Evolutionary conservation across 2,888 invertebrate genomes (phyloP).

Genomic region (Eumerus sabulonum): DNA sequence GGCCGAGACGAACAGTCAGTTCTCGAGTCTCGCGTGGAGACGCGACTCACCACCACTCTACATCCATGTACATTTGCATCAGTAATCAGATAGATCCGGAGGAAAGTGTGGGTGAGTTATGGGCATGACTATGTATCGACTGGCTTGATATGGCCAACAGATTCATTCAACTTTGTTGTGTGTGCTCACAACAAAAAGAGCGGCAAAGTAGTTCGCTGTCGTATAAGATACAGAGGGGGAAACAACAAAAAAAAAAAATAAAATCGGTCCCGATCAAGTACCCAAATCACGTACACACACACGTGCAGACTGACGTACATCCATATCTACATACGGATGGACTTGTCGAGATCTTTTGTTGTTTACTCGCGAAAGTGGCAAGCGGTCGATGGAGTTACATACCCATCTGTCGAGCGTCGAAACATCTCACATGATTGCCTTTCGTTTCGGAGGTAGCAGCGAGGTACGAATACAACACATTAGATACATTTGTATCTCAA

Average conservation of each 20-base stretch:
- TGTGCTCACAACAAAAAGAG: no score
- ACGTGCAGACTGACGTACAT: constrained; percentile 6
- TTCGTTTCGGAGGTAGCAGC: constrained; percentile 54
- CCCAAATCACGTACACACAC: constrained; percentile 62
- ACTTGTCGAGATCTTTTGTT: constrained; percentile 1
- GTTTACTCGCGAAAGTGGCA: constrained; percentile 58
- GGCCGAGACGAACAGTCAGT: not conserved
- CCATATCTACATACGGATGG: constrained; percentile 2
- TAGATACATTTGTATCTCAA: constrained; percentile 65
- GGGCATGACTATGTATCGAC: constrained; percentile 59
- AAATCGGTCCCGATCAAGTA: constrained; percentile 34
- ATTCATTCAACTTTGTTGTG: constrained; percentile 40
- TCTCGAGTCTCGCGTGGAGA: constrained; percentile 13
- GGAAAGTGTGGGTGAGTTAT: constrained; percentile 69
- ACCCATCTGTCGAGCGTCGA: not conserved
- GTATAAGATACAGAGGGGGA: constrained; percentile 11
- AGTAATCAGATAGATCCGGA: constrained; percentile 66
- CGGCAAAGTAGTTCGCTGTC: constrained; percentile 3
- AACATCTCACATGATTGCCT: constrained; percentile 65
- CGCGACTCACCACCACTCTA: no score
- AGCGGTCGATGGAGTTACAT: not conserved
- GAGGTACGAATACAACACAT: constrained; percentile 52
- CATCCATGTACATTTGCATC: constrained; percentile 59
- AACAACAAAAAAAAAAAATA: constrained; percentile 6
- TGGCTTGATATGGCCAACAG: constrained; percentile 35